These are phyloP conservation scores for Hypanus sabinus DNA, from an alignment of 2,113 vertebrate genomes.

Conservation along the genomic window DNA sequence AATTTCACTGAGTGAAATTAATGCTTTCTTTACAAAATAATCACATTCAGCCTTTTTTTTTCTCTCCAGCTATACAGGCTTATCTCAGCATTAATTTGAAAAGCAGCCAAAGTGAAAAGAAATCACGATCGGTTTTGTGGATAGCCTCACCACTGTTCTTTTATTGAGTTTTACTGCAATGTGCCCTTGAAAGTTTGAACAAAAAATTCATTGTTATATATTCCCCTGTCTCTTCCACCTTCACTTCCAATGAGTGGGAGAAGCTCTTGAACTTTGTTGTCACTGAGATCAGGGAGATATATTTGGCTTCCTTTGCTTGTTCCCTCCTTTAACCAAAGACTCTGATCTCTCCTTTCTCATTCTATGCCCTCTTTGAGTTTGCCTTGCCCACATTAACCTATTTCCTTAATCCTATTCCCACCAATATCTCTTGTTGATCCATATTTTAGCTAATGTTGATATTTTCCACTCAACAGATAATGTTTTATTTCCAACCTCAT, in stretches of 20 bases:
- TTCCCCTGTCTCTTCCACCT: neutral
- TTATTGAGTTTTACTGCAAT: neutral
- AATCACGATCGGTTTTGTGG: neutral
- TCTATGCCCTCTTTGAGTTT: neutral
- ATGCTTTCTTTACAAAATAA: conserved; percentile 29
- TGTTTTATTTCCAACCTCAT: neutral
- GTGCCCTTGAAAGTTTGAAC: neutral
- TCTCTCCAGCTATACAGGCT: neutral
- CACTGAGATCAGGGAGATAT: neutral
- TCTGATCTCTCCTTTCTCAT: neutral
- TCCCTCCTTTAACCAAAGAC: neutral
- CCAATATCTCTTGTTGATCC: neutral
- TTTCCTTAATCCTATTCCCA: neutral
- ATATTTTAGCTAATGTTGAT: neutral
- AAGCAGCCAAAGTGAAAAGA: neutral
- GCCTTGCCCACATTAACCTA: neutral
- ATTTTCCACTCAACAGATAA: too few species aligned
- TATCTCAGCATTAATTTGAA: conserved; percentile 19
- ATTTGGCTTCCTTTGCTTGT: neutral
- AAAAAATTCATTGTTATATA: neutral
- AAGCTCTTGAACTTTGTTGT: neutral
- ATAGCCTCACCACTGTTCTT: neutral
- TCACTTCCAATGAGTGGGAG: neutral
- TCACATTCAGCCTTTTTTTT: neutral
- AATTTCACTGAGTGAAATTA: conserved; percentile 12